Percentiles rank a stretch among this genome's conserved stretches.
Evolutionary conservation across 1,140 invertebrate species (phyloP).

Genomic region (Drosophila sulfurigaster): DNA sequence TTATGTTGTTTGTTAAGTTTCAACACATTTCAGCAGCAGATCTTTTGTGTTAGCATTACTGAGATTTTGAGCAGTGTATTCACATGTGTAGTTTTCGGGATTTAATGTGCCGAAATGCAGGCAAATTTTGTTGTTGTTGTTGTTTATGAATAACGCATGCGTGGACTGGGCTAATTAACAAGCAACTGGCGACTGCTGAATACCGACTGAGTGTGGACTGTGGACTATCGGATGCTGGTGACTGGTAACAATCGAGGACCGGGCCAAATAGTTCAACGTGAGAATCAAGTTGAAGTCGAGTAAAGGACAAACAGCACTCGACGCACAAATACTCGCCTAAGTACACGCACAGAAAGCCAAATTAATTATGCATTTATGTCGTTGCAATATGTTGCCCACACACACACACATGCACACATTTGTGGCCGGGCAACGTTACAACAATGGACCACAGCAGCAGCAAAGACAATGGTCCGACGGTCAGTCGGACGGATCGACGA

Average conservation of each 20-base stretch:
- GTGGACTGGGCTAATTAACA: constrained; percentile 60
- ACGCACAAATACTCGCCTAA: constrained; percentile 31
- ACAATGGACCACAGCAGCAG: constrained; percentile 61
- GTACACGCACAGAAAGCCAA: constrained; percentile 68
- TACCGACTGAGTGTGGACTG: background rate
- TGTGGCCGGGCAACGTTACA: constrained; percentile 39
- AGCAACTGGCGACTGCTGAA: constrained; percentile 18
- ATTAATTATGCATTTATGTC: constrained; percentile 83
- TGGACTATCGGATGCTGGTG: background rate
- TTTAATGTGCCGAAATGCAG: constrained; percentile 27
- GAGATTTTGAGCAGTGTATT: constrained; percentile 6
- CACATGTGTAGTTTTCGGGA: background rate
- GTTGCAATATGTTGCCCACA: constrained; percentile 72
- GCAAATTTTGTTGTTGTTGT: constrained; percentile 19
- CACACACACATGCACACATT: constrained; percentile 32
- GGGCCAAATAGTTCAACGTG: constrained; percentile 51
- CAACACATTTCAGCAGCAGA: too few species aligned
- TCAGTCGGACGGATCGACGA: constrained; percentile 28
- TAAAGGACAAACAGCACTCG: constrained; percentile 17
- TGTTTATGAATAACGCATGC: constrained; percentile 43
- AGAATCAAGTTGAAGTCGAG: constrained; percentile 50
- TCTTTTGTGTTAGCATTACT: background rate
- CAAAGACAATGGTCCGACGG: constrained; percentile 58
- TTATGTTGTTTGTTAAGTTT: too few species aligned
- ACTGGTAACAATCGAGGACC: constrained; percentile 19